Base-by-base conservation (phyloP, 2,888 invertebrate species). In the Bembecia ichneumoniformis region DNA sequence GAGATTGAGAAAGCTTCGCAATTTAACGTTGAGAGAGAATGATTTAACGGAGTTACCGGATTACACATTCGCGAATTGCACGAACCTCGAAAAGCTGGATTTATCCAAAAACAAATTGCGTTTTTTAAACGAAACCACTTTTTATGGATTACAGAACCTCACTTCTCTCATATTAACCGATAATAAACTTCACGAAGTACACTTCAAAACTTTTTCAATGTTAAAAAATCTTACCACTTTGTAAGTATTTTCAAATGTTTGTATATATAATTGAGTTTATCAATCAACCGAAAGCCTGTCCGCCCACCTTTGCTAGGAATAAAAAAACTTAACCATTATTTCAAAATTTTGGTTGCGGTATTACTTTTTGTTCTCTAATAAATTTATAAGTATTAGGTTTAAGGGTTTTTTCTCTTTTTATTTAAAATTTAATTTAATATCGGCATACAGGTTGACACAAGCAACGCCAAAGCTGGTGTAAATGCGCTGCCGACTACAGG, bases 21-120 rank as follows among this genome's bases (percentile, higher is more conserved):
- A 92, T 62, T 83, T 94, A 45, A 91, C 92, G 68, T 74, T 94
- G 47, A 92, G 91, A 47, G 90, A 91, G 57, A 94, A 94, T 71
- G 86, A 88, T 50, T 79, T 94, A 52, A 67, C 76, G 4, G 74
- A 78, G 51, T 55, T 87, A 3, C 89, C 91, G 3, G 90, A 91
- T 54, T 86, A 88, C 45, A 73, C 89, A 3, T 93, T 94, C 66
- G 60, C 79, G 3, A 83, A 88, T 40, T 88, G 90, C 51, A 72
- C 69, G 2, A 87, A 84, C 48, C 73, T 94, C 51, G 91, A 93
- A 56, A 91, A 91, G 62, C 75, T 94, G 14, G 90, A 92, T 60
- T 74, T 94, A 46, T 91, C 92, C 55, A 91, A 89, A 54, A 94
- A 94, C 65, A 90, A 90, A 63, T 74, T 94, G 49, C 90, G 91